Conservation (phyloP, 1,140 invertebrate genomes). For the Aphidius ervi region DNA sequence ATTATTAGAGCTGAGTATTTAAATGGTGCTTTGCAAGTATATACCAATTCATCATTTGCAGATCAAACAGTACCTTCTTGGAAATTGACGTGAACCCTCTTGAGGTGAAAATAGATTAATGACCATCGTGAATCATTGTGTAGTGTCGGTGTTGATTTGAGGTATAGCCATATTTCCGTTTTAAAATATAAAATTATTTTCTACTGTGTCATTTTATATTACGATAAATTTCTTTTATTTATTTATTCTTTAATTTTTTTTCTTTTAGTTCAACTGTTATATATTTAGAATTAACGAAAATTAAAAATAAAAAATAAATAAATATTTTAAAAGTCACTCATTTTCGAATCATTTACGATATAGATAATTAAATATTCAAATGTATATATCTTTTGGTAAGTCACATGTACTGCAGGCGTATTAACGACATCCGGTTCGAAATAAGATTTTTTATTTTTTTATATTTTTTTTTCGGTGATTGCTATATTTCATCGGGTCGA, state of each 20-base stretch:
- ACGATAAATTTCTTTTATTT: no score
- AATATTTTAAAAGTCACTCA: no score
- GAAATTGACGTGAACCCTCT: constrained; percentile 19
- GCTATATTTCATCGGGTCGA: constrained; percentile 2
- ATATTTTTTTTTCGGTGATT: no score
- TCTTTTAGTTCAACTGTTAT: no score
- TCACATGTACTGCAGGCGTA: no score
- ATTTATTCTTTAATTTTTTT: no score
- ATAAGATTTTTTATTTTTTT: neutral
- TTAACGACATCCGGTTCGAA: neutral
- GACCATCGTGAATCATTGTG: constrained; percentile 26
- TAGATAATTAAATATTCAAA: no score
- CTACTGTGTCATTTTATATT: no score
- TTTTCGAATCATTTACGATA: no score
- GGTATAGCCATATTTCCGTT: constrained; percentile 8
- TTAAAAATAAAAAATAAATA: no score
- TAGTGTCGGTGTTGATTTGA: constrained; percentile 24
- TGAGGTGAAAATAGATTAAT: constrained; percentile 28
- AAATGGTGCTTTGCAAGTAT: neutral
- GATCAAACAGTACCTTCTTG: constrained; percentile 27
- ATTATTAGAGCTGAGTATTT: neutral
- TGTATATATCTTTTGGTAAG: no score
- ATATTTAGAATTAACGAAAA: no score
- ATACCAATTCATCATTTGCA: constrained; percentile 24
- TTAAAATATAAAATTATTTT: neutral